Base-by-base conservation (phyloP, 1,140 invertebrate genomes). In the Leptonema lineaticorne region DNA sequence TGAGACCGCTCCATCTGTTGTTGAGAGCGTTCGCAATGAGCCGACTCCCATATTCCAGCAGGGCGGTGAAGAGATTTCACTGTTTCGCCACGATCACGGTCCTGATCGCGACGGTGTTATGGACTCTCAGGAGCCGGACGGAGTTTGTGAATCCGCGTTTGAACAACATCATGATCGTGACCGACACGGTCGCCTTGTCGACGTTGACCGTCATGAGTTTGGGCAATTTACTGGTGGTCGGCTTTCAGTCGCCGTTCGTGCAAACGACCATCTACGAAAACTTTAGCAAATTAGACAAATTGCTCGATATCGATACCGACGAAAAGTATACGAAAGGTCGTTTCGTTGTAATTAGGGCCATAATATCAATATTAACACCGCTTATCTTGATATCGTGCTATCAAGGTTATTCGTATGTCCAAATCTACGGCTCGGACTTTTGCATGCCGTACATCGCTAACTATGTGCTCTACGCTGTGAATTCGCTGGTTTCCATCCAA, bases 391-490 rank as follows among this genome's bases (percentile, higher is more conserved):
- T 53, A 11, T 53, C 50, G 7, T 1, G 1, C 22, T 26, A 26
- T 26, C 22, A n/a, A n/a, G n/a, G n/a, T n/a, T n/a, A n/a, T n/a
- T n/a, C n/a, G n/a, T n/a, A n/a, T n/a, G n/a, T n/a, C n/a, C n/a
- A 53, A 22, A 2, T 53, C 1, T 53, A 53, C 50, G 50, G 1
- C 5, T 7, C 4, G 2, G 9, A 26, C 1, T 11, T 11, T 2
- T 1, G 2, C 14, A 8, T 24, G 24, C 11, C 18, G 3, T 20
- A 20, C 16, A 7, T 18, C 9, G 28, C 48, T 4, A 28, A 67
- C n/a, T 46, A 67, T 50, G 9, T 67, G n/a, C 53, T 67, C 29
- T 59, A 59, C 27, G 14, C 29, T 14, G 60, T 67, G 65, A 67
- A 67, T 59, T 46, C 56, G 2, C 46, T 67, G 18, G 57, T 60